Evolutionary conservation across 2,797 vertebrate genomes (phyloP).

Genomic region (Eulemur coronatus): DNA sequence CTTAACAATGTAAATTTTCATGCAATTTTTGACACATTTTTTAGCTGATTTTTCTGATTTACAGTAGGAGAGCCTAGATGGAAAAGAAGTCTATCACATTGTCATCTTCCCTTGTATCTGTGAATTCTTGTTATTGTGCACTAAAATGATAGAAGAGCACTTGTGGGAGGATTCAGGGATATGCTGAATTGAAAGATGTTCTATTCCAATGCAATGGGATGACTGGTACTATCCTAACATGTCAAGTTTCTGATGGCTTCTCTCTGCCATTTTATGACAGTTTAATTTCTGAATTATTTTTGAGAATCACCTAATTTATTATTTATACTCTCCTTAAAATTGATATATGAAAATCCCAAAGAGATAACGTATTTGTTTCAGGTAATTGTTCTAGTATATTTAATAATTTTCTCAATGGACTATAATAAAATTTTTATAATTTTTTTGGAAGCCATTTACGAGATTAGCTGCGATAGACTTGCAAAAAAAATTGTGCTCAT

Average conservation of each 20-base stretch:
- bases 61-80: background rate
- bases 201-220: background rate
- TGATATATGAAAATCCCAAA: conserved; percentile 23
- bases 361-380: background rate
- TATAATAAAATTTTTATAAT: background rate
- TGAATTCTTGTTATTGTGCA: background rate
- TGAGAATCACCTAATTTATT: conserved; percentile 37
- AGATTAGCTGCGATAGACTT: conserved; percentile 15
- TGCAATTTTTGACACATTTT: conserved; percentile 10
- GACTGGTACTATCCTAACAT: background rate
- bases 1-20: background rate
- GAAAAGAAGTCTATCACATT: background rate
- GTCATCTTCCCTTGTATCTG: background rate
- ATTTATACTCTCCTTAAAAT: conserved; percentile 22
- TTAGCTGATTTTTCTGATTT: conserved; percentile 16
- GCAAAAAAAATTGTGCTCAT: background rate
- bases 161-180: background rate
- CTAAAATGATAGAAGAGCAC: background rate
- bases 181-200: background rate
- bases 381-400: conserved; percentile 20
- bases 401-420: conserved; percentile 25
- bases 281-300: conserved; percentile 5
- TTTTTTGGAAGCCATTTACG: background rate
- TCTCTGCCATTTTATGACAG: background rate
- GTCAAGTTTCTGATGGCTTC: background rate